Evolutionary conservation across 2,888 invertebrate genomes (phyloP).

Genomic region (Nomada ferruginata): DNA sequence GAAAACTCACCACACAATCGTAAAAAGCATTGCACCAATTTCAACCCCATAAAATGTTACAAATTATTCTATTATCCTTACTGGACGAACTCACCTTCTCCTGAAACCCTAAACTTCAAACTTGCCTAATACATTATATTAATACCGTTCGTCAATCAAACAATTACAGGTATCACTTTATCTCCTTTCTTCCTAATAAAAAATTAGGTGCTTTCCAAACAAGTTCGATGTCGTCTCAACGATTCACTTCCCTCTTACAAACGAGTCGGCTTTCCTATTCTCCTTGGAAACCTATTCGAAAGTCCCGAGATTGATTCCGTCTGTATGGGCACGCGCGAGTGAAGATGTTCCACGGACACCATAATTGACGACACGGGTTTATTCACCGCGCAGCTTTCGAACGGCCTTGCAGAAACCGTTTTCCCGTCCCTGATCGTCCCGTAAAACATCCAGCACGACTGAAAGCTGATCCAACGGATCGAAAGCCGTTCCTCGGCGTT

Average conservation of each 20-base stretch:
- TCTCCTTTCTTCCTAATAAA: not conserved
- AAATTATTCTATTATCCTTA: no score
- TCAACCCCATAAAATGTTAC: no score
- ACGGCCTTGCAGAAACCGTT: constrained; percentile 64
- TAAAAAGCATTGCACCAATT: no score
- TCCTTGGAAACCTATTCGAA: constrained; percentile 73
- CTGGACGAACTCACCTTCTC: no score
- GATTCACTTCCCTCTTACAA: constrained; percentile 74
- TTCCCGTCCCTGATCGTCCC: constrained; percentile 47
- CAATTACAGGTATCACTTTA: not conserved
- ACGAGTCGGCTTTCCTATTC: constrained; percentile 70
- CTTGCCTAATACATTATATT: no score
- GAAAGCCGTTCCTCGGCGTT: constrained; percentile 36
- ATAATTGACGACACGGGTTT: constrained; percentile 53
- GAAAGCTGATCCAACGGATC: constrained; percentile 45
- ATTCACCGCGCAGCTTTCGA: constrained; percentile 54
- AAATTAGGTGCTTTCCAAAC: constrained; percentile 1
- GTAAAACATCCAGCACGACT: constrained; percentile 34
- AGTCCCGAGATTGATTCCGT: constrained; percentile 64
- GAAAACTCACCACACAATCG: no score
- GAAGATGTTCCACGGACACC: constrained; percentile 62
- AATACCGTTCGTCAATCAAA: no score
- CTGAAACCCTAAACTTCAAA: no score
- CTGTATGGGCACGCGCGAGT: constrained; percentile 53
- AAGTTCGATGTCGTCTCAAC: constrained; percentile 22